These are phyloP conservation scores for Gymnothorax javanicus DNA, from an alignment of 2,797 vertebrate species.

Conservation along the genomic window DNA sequence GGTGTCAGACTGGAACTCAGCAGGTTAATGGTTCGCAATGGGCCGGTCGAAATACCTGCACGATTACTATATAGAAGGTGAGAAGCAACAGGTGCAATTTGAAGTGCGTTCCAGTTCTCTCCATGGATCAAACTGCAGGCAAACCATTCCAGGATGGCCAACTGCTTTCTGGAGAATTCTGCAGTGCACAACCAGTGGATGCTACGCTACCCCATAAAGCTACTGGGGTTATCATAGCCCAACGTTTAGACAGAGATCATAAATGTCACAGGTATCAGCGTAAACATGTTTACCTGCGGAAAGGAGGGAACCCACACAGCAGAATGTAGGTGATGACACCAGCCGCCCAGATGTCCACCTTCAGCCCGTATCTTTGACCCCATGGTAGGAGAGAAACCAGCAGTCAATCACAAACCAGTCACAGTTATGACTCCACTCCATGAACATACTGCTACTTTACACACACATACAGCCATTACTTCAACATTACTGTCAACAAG, in stretches of 20 bases:
- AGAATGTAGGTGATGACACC: slow-evolving; percentile 98
- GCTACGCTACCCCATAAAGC: too few species aligned
- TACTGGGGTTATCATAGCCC: background rate
- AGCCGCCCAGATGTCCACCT: slow-evolving; percentile 97
- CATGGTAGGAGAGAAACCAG: background rate
- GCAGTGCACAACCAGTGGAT: too few species aligned
- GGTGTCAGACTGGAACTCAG: too few species aligned
- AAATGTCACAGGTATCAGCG: background rate
- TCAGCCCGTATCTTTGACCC: slow-evolving; percentile 86
- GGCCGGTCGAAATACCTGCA: too few species aligned
- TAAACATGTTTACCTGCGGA: slow-evolving; percentile 82
- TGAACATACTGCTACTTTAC: background rate
- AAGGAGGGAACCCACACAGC: slow-evolving; percentile 95
- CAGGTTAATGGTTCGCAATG: too few species aligned
- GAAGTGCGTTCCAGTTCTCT: too few species aligned
- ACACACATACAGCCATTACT: background rate
- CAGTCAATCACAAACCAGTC: background rate
- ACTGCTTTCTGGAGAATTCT: too few species aligned
- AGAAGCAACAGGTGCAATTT: too few species aligned
- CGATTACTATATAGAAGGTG: too few species aligned
- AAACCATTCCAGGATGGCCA: too few species aligned
- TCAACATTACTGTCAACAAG: background rate
- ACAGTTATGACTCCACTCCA: background rate
- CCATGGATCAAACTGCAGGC: too few species aligned
- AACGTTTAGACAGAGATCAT: background rate